phyloP scores from a whole-genome alignment of 2,888 invertebrate genomes.

The Drosophila maculinotata region DNA sequence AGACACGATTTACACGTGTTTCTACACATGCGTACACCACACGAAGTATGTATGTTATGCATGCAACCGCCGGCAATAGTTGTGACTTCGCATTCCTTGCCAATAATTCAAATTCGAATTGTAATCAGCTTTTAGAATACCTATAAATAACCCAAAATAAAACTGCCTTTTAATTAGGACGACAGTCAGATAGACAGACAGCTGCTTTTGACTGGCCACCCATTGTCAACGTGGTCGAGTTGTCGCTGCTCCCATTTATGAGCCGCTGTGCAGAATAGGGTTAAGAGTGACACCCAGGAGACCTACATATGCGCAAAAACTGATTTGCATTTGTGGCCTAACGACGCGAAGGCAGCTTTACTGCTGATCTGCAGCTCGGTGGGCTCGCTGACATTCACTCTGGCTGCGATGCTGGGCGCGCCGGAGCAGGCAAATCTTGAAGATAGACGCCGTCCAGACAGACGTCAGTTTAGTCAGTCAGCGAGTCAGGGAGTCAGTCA shows the following conservation, averaged over 20 bases:
- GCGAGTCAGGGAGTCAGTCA: slow-evolving; percentile 37
- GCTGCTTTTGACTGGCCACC: slow-evolving; percentile 50
- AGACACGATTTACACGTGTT: slow-evolving; percentile 48
- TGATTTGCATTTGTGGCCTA: slow-evolving; percentile 77
- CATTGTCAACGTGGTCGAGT: slow-evolving; percentile 45
- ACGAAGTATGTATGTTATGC: slow-evolving; percentile 9
- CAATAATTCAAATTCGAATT: slow-evolving; percentile 27
- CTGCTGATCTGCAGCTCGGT: slow-evolving; percentile 31
- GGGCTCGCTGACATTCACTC: slow-evolving; percentile 37
- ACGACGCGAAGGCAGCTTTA: slow-evolving; percentile 56
- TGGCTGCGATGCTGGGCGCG: slow-evolving; percentile 18
- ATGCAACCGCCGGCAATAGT: slow-evolving; percentile 31
- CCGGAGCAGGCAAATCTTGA: slow-evolving; percentile 45
- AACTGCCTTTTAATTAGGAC: slow-evolving; percentile 41
- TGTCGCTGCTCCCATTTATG: slow-evolving; percentile 68
- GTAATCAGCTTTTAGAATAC: slow-evolving; percentile 20
- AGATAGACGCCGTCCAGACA: slow-evolving; percentile 34
- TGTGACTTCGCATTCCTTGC: slow-evolving; percentile 15
- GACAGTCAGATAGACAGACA: slow-evolving; percentile 11
- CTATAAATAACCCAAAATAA: slow-evolving; percentile 28
- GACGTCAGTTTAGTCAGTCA: slow-evolving; percentile 22
- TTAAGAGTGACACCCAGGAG: slow-evolving; percentile 80
- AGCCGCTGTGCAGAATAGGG: slow-evolving; percentile 64
- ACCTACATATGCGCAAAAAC: slow-evolving; percentile 73
- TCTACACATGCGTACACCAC: slow-evolving; percentile 47